Evolutionary conservation across 2,797 vertebrate genomes (phyloP).

Genomic region (Gymnoscopelus braueri): DNA sequence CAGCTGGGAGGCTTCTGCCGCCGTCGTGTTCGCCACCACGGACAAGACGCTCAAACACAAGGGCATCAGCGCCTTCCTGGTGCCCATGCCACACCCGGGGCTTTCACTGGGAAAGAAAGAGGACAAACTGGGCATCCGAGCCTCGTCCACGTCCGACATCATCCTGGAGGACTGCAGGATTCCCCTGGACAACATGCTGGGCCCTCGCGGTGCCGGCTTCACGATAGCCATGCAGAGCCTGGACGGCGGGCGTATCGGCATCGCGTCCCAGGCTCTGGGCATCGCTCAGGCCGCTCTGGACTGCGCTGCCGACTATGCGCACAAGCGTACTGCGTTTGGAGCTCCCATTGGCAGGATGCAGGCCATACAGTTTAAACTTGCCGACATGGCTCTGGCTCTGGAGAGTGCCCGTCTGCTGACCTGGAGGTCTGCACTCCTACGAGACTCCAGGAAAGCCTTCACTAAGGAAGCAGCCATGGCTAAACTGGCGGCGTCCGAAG

Average conservation of each 20-base stretch:
- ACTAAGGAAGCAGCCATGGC: slow-evolving; percentile 91
- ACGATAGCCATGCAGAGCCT: slow-evolving; percentile 92
- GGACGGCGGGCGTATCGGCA: slow-evolving; percentile 87
- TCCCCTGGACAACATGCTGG: slow-evolving; percentile 83
- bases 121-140: slow-evolving; percentile 89
- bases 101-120: slow-evolving; percentile 90
- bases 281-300: slow-evolving; percentile 88
- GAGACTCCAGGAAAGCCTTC: slow-evolving; percentile 84
- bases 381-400: slow-evolving; percentile 87
- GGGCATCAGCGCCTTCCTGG: slow-evolving; percentile 86
- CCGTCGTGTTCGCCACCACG: slow-evolving; percentile 85
- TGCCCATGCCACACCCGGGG: slow-evolving; percentile 88
- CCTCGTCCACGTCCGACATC: slow-evolving; percentile 88
- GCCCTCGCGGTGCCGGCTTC: slow-evolving; percentile 87
- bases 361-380: slow-evolving; percentile 89
- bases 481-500: slow-evolving; percentile 88
- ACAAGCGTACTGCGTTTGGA: slow-evolving; percentile 85
- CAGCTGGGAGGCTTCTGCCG: slow-evolving; percentile 86
- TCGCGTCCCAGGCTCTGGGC: slow-evolving; percentile 88
- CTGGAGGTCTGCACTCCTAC: slow-evolving; percentile 86
- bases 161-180: slow-evolving; percentile 89
- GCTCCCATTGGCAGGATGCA: slow-evolving; percentile 85
- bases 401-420: slow-evolving; percentile 88
- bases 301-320: slow-evolving; percentile 86
- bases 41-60: slow-evolving; percentile 84